phyloP scores from a whole-genome alignment of 2,888 invertebrate genomes.

The Acronicta psi region DNA sequence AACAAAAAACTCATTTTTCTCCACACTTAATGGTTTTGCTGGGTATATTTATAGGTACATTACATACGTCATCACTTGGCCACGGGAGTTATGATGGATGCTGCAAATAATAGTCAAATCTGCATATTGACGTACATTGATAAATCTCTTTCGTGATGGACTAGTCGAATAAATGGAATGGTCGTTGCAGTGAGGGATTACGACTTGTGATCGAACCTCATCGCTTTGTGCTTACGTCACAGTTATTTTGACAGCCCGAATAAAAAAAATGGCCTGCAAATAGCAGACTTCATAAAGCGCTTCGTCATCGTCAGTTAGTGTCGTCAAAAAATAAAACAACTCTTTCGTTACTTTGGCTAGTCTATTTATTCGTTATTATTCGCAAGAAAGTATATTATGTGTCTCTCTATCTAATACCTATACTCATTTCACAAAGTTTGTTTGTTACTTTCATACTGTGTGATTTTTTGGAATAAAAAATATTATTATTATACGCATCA shows the following conservation, averaged over 20 bases:
- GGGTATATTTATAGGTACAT: no score
- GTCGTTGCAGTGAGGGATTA: background rate
- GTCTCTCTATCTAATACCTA: no score
- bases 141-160: conserved; percentile 28
- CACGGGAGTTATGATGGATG: conserved; percentile 27
- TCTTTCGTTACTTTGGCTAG: background rate
- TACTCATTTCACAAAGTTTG: no score
- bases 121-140: conserved; percentile 29
- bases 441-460: no score
- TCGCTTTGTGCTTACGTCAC: conserved; percentile 8
- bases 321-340: background rate
- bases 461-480: no score
- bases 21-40: no score
- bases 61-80: conserved; percentile 3
- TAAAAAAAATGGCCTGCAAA: conserved; percentile 8
- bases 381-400: no score
- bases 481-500: no score
- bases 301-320: conserved; percentile 8
- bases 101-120: conserved; percentile 37
- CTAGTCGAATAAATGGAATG: conserved; percentile 18
- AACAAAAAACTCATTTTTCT: no score
- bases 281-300: conserved; percentile 2
- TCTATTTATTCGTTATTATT: conserved; percentile 9
- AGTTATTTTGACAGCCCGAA: background rate
- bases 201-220: background rate